Evolutionary conservation across 2,113 vertebrate genomes (phyloP).

Genomic region (Bujurquina vittata): DNA sequence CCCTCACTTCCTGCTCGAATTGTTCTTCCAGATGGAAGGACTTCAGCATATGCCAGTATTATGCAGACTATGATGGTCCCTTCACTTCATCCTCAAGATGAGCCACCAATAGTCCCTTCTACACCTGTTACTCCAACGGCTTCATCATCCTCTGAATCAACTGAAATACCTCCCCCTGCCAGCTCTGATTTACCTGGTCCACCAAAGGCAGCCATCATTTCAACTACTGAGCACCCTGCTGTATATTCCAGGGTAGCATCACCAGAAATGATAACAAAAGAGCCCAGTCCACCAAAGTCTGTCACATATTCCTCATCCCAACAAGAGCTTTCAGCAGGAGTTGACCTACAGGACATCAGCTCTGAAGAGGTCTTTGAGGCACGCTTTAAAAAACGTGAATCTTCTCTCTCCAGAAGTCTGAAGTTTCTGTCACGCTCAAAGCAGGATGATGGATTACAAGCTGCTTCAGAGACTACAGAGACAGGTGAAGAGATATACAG

Average conservation of each 20-base stretch:
- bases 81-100: slow-evolving; percentile 54
- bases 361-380: slow-evolving; percentile 96
- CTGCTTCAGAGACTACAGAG: slow-evolving; percentile 45
- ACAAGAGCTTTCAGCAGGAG: slow-evolving; percentile 52
- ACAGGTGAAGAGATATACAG: slow-evolving; percentile 91
- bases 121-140: slow-evolving; percentile 21
- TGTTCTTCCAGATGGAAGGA: slow-evolving; percentile 80
- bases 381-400: slow-evolving; percentile 93
- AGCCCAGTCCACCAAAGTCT: slow-evolving; percentile 77
- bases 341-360: slow-evolving; percentile 86
- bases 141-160: slow-evolving; percentile 13
- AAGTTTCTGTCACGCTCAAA: slow-evolving; percentile 89
- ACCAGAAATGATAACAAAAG: slow-evolving; percentile 76
- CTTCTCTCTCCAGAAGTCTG: slow-evolving; percentile 88
- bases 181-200: slow-evolving; percentile 24
- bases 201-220: slow-evolving; percentile 41
- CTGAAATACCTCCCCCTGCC: slow-evolving; percentile 19
- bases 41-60: slow-evolving; percentile 89
- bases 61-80: slow-evolving; percentile 89
- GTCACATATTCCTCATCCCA: slow-evolving; percentile 49
- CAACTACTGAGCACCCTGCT: slow-evolving; percentile 80
- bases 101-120: slow-evolving; percentile 32
- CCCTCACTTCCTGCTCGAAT: slow-evolving; percentile 63
- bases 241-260: slow-evolving; percentile 83
- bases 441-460: slow-evolving; percentile 85